A percentile compares a stretch with the other conserved stretches of the same genome.
Evolutionary conservation across 2,888 invertebrate genomes (phyloP).

Genomic region (Drosophila recens): DNA sequence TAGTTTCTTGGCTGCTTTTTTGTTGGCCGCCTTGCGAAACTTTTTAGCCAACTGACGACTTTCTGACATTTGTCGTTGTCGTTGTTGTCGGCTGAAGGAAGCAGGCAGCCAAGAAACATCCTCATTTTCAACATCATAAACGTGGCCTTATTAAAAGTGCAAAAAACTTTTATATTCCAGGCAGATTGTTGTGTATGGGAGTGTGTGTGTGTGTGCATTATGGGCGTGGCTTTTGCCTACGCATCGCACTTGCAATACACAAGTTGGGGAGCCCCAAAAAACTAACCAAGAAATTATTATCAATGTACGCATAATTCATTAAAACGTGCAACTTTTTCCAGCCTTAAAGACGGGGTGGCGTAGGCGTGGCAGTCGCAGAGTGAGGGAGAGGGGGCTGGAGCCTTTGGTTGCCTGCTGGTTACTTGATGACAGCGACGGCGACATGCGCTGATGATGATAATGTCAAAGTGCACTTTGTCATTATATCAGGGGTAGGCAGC

Average conservation of each 20-base stretch:
- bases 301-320: conserved; percentile 81
- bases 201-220: not conserved
- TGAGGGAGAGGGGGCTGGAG: not conserved
- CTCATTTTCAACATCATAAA: conserved; percentile 64
- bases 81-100: conserved; percentile 24
- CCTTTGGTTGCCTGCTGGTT: conserved; percentile 45
- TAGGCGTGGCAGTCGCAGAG: not conserved
- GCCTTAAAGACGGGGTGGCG: not conserved
- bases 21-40: conserved; percentile 34
- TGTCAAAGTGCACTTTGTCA: conserved; percentile 78
- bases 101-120: conserved; percentile 37
- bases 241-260: conserved; percentile 2
- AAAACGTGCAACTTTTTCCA: conserved; percentile 71
- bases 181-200: conserved; percentile 23
- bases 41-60: conserved; percentile 62
- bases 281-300: conserved; percentile 79
- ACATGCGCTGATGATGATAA: conserved; percentile 69
- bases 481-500: conserved; percentile 58
- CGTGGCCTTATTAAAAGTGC: conserved; percentile 78
- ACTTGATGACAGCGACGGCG: conserved; percentile 55
- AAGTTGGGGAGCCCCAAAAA: conserved; percentile 29
- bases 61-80: conserved; percentile 70
- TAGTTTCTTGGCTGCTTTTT: not conserved
- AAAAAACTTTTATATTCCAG: conserved; percentile 59
- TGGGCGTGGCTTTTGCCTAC: conserved; percentile 14